Percentiles rank a stretch among this genome's conserved stretches.
phyloP scores from a whole-genome alignment of 1,140 invertebrate species.

The Plutomurus gul region DNA sequence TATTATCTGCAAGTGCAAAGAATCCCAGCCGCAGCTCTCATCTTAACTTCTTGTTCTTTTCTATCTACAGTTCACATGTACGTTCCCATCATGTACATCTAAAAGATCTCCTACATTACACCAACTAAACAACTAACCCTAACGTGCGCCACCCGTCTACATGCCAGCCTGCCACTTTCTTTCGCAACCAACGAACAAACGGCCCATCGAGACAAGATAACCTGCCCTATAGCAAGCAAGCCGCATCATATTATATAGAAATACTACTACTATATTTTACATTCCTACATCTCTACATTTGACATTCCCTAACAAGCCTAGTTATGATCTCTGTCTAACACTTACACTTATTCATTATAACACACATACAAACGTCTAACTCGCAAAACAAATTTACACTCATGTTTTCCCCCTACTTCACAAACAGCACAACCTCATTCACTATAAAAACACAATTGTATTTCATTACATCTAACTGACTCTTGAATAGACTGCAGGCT shows the following conservation, averaged over 20 bases:
- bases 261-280: slow-evolving; percentile 12
- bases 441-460: slow-evolving; percentile 11
- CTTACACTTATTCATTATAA: slow-evolving; percentile 15
- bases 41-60: slow-evolving; percentile 30
- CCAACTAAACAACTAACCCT: slow-evolving; percentile 23
- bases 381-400: slow-evolving; percentile 27
- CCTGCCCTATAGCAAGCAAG: slow-evolving; percentile 18
- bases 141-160: slow-evolving; percentile 20
- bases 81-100: neutral
- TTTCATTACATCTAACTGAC: slow-evolving; percentile 20
- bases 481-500: neutral
- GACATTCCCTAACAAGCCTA: slow-evolving; percentile 37
- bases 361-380: slow-evolving; percentile 13
- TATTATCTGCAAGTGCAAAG: slow-evolving; percentile 36
- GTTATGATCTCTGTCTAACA: slow-evolving; percentile 29
- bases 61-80: slow-evolving; percentile 1
- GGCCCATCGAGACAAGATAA: slow-evolving; percentile 28
- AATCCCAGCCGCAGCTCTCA: slow-evolving; percentile 25
- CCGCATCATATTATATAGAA: neutral
- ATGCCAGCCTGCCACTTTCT: slow-evolving; percentile 17
- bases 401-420: slow-evolving; percentile 10
- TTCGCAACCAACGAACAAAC: slow-evolving; percentile 29
- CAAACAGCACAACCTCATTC: neutral
- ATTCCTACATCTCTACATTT: slow-evolving; percentile 26
- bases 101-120: neutral